phyloP scores from a whole-genome alignment of 2,888 invertebrate genomes.

The Cremastinae sp. region DNA sequence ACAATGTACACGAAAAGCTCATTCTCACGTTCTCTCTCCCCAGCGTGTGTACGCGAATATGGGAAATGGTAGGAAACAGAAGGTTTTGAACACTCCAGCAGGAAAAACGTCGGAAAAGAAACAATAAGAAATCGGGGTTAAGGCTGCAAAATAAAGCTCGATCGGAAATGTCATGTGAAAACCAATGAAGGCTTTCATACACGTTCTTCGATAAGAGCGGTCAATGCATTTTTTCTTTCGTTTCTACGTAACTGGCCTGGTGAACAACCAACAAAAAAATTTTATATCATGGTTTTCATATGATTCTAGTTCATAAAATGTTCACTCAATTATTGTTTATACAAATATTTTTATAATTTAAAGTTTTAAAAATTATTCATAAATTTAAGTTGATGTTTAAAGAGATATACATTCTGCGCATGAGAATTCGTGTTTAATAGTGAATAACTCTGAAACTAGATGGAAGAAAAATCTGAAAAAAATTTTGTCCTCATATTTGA shows the following conservation, averaged over 20 bases:
- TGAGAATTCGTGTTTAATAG: too few relatives aligned
- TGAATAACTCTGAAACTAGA: too few relatives aligned
- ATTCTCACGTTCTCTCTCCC: too few relatives aligned
- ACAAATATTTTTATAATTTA: too few relatives aligned
- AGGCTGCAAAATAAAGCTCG: slow-evolving; percentile 43
- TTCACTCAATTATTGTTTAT: slow-evolving; percentile 11
- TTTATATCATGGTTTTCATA: too few relatives aligned
- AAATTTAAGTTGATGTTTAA: too few relatives aligned
- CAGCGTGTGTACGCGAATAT: not conserved
- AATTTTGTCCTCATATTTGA: too few relatives aligned
- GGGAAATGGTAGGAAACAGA: slow-evolving; percentile 18
- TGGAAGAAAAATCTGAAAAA: too few relatives aligned
- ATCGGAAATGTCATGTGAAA: slow-evolving; percentile 40
- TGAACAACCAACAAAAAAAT: slow-evolving; percentile 51
- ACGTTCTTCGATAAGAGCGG: not conserved
- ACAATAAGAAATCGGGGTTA: not conserved
- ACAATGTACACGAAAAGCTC: not conserved
- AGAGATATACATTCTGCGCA: too few relatives aligned
- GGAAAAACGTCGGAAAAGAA: slow-evolving; percentile 1
- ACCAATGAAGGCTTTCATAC: slow-evolving; percentile 29
- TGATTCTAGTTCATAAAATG: too few relatives aligned
- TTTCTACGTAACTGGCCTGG: slow-evolving; percentile 41
- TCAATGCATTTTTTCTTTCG: slow-evolving; percentile 46
- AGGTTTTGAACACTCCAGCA: slow-evolving; percentile 23
- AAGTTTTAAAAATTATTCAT: too few relatives aligned